phyloP scores from a whole-genome alignment of 2,888 invertebrate genomes.

The Strigamia crassipes region DNA sequence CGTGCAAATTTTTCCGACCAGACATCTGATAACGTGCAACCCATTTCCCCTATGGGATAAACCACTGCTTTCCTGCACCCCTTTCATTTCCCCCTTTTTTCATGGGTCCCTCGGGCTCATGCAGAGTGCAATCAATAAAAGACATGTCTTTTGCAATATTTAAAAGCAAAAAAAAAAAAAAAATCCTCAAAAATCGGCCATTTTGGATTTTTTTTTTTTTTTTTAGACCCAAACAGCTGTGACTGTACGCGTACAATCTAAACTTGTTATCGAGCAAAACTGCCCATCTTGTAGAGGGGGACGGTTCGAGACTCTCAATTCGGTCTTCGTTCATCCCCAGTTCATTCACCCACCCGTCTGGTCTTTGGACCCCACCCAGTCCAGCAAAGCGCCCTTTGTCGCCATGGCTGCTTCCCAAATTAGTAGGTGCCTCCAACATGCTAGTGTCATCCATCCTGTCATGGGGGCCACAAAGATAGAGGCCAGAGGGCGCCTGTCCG shows the following conservation, averaged over 20 bases:
- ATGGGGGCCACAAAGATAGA: conserved; percentile 29
- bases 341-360: conserved; percentile 12
- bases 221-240: background rate
- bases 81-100: conserved; percentile 2
- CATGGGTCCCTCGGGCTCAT: conserved; percentile 11
- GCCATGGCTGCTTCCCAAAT: conserved; percentile 38
- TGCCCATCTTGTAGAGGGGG: background rate
- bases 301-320: background rate
- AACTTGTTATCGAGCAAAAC: background rate
- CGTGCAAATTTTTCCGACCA: conserved; percentile 18
- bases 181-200: background rate
- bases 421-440: conserved; percentile 33
- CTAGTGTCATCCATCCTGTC: conserved; percentile 33
- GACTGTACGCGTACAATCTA: background rate
- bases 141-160: conserved; percentile 7
- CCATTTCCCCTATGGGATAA: conserved; percentile 23
- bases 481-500: conserved; percentile 38
- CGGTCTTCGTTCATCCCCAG: background rate
- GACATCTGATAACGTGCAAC: conserved; percentile 31
- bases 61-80: conserved; percentile 22
- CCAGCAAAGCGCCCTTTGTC: conserved; percentile 16
- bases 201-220: background rate
- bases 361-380: conserved; percentile 19
- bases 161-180: background rate
- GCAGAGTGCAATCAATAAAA: conserved; percentile 35